Evolutionary conservation across 1,140 invertebrate genomes (phyloP).

Genomic region (Mactra quadrangularis): DNA sequence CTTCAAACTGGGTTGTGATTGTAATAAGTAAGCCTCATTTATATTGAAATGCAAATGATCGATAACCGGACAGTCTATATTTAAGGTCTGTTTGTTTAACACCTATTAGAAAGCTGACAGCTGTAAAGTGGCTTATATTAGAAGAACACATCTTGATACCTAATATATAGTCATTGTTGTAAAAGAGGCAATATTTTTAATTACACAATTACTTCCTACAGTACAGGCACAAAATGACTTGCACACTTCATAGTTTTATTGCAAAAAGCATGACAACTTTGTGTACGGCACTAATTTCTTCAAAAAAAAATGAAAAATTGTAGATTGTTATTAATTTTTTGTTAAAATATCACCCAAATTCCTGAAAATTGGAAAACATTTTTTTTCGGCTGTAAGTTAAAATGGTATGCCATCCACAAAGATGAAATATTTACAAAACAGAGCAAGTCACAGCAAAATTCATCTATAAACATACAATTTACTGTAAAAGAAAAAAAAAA

Average conservation of each 20-base stretch:
- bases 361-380: background rate
- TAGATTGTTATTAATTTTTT: constrained; percentile 4
- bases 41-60: too few relatives aligned
- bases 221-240: constrained; percentile 9
- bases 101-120: too few relatives aligned
- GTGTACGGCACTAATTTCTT: constrained; percentile 17
- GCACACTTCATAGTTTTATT: constrained; percentile 45
- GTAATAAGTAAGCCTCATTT: too few relatives aligned
- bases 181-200: too few relatives aligned
- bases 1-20: too few relatives aligned
- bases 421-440: constrained; percentile 16
- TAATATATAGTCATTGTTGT: too few relatives aligned
- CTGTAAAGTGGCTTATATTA: too few relatives aligned
- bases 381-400: background rate
- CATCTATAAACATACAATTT: constrained; percentile 18
- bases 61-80: too few relatives aligned
- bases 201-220: too few relatives aligned
- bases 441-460: constrained; percentile 44
- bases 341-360: background rate
- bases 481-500: constrained; percentile 10
- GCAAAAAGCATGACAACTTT: constrained; percentile 43
- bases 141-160: too few relatives aligned
- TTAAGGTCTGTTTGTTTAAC: too few relatives aligned
- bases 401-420: constrained; percentile 20
- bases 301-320: background rate